phyloP scores from a whole-genome alignment of 1,140 invertebrate species.

The Dendrolimus punctatus region DNA sequence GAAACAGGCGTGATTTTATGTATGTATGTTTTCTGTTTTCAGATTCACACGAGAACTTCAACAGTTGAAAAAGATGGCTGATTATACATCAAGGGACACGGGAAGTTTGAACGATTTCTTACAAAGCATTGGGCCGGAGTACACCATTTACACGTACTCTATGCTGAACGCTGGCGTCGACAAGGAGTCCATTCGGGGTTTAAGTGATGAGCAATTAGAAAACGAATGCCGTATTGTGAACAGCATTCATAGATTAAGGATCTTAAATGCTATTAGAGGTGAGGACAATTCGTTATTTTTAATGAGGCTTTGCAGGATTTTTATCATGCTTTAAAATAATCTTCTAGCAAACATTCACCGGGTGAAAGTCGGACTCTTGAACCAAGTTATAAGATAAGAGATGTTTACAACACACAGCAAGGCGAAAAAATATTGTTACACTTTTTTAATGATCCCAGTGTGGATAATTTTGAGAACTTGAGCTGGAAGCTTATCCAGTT shows the following conservation, averaged over 20 bases:
- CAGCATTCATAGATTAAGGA: conserved; percentile 93
- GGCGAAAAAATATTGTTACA: no score
- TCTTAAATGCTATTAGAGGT: conserved; percentile 91
- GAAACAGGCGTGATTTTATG: no score
- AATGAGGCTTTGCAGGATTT: neutral
- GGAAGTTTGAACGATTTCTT: conserved; percentile 94
- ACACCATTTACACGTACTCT: conserved; percentile 96
- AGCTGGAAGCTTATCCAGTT: no score
- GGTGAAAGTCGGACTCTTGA: no score
- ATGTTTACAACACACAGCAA: no score
- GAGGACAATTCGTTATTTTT: conserved; percentile 28
- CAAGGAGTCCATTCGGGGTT: conserved; percentile 82
- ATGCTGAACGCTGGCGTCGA: conserved; percentile 97
- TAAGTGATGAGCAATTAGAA: conserved; percentile 93
- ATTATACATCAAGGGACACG: conserved; percentile 95
- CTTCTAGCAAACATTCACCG: no score
- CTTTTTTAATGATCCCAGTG: no score
- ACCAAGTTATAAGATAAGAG: no score
- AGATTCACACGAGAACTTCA: conserved; percentile 96
- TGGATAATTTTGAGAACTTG: no score
- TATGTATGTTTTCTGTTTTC: conserved; percentile 28
- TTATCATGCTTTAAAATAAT: no score
- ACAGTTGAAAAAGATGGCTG: conserved; percentile 96
- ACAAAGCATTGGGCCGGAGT: conserved; percentile 89
- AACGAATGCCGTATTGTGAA: conserved; percentile 94